phyloP scores from a whole-genome alignment of 1,140 invertebrate genomes.

The Acromyrmex echinatior region DNA sequence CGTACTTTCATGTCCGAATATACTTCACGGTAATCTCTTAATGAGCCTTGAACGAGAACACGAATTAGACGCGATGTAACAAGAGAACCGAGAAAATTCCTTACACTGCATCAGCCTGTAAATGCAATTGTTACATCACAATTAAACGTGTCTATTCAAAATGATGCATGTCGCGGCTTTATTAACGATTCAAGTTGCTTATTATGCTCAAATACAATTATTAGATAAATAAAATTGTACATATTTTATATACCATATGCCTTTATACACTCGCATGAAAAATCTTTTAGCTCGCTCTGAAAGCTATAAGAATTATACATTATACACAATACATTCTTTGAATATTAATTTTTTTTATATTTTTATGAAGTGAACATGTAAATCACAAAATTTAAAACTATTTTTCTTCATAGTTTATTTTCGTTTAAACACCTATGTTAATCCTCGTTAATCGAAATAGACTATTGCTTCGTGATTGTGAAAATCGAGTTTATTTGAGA shows the following conservation, averaged over 20 bases:
- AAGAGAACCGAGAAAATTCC: conserved; percentile 17
- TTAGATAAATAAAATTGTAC: conserved; percentile 25
- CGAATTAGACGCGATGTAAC: conserved; percentile 35
- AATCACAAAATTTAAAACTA: not conserved
- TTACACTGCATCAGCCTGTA: not conserved
- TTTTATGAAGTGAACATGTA: not conserved
- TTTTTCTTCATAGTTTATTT: not conserved
- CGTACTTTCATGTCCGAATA: conserved; percentile 43
- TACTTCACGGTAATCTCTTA: conserved; percentile 64
- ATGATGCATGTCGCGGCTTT: not conserved
- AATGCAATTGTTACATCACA: conserved; percentile 4
- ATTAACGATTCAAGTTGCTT: conserved; percentile 53
- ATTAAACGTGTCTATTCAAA: conserved; percentile 13
- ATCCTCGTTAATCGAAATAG: not conserved
- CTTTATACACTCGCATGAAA: not conserved
- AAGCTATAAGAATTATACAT: not conserved
- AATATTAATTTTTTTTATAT: conserved; percentile 5
- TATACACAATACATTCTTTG: not conserved
- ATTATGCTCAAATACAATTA: conserved; percentile 15
- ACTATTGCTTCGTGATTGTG: not conserved
- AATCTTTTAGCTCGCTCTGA: not conserved
- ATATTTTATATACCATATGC: not conserved
- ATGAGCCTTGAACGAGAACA: conserved; percentile 48
- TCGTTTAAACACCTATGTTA: not conserved
- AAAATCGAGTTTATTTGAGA: not conserved